Conservation (phyloP, 2,888 invertebrate genomes). For the Xanthorhoe spadicearia region DNA sequence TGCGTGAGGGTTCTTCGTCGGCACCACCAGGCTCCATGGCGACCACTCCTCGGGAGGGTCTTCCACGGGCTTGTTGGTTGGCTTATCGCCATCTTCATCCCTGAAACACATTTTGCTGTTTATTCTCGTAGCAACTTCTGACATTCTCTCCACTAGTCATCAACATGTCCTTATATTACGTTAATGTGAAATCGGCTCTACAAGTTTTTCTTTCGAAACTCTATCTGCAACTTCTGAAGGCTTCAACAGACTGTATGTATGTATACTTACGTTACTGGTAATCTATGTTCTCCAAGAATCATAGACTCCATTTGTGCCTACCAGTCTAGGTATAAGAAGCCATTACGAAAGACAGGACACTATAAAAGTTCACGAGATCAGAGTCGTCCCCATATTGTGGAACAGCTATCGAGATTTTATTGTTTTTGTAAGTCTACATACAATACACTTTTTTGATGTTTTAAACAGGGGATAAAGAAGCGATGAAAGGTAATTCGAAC, state of each 20-base stretch:
- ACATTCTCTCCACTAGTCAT: too few relatives aligned
- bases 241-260: background rate
- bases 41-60: constrained; percentile 73
- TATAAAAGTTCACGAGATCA: constrained; percentile 11
- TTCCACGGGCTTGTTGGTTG: constrained; percentile 47
- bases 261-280: constrained; percentile 44
- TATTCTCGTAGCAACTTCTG: background rate
- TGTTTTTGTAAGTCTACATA: background rate
- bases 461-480: constrained; percentile 5
- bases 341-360: constrained; percentile 26
- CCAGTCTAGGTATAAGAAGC: constrained; percentile 39
- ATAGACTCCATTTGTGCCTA: constrained; percentile 43
- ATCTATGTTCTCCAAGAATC: constrained; percentile 35
- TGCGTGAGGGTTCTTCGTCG: constrained; percentile 69
- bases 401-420: constrained; percentile 3
- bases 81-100: constrained; percentile 56
- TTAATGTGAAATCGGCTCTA: background rate
- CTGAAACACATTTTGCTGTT: constrained; percentile 43
- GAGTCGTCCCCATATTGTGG: constrained; percentile 10
- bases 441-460: constrained; percentile 10
- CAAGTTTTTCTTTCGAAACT: too few relatives aligned
- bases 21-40: constrained; percentile 70
- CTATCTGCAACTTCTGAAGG: background rate
- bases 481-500: constrained; percentile 8
- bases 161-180: too few relatives aligned